Conservation (phyloP, 2,113 vertebrate genomes). For the Coracopsis vasa region DNA sequence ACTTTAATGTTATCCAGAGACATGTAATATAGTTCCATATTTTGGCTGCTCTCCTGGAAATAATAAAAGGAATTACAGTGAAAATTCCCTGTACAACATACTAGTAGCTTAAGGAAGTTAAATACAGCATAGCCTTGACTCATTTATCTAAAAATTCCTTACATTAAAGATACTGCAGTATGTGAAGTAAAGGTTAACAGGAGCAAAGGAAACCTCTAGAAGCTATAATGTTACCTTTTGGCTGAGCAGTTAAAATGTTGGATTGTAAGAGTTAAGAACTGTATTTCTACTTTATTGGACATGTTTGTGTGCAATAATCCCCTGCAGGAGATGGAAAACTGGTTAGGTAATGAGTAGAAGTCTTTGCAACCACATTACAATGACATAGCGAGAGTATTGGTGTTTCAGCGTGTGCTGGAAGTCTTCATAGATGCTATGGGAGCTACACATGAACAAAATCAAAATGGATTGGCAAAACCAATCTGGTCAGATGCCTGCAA, state of each 20-base stretch:
- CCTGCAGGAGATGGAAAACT: neutral
- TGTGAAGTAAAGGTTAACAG: neutral
- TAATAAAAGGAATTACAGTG: neutral
- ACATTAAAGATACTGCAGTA: neutral
- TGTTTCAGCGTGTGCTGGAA: neutral
- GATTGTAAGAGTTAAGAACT: neutral
- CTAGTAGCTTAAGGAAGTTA: neutral
- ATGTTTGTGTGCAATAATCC: neutral
- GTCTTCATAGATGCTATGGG: neutral
- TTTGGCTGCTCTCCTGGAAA: neutral
- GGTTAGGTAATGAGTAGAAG: neutral
- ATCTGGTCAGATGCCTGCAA: neutral
- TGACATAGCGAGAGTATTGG: neutral
- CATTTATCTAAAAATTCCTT: neutral
- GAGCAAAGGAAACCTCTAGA: neutral
- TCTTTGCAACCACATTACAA: neutral
- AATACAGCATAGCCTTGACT: neutral
- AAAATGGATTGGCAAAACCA: neutral
- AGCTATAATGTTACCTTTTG: neutral
- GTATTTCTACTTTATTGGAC: neutral
- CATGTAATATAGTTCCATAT: neutral
- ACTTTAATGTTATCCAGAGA: neutral
- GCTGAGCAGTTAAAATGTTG: neutral
- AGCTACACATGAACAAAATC: neutral
- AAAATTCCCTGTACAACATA: neutral